Evolutionary conservation across 2,113 vertebrate genomes (phyloP).

Genomic region (Nettapus auritus): DNA sequence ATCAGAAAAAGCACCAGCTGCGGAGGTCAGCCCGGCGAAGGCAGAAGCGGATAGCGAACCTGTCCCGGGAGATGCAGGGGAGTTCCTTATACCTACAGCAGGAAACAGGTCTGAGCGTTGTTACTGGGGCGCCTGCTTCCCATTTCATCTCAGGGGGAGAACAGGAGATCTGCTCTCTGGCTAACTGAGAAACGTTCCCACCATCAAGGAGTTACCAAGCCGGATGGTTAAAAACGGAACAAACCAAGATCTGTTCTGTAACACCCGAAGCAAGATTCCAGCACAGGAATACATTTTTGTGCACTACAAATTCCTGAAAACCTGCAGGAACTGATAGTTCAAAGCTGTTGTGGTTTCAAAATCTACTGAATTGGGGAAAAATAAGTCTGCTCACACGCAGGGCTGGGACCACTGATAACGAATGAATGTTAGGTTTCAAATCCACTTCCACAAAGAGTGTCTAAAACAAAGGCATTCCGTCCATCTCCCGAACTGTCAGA

Average conservation of each 20-base stretch:
- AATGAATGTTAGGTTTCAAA: background rate
- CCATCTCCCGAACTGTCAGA: background rate
- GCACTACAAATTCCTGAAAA: background rate
- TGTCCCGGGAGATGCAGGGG: background rate
- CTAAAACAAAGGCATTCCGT: background rate
- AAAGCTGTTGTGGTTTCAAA: background rate
- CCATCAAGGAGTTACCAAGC: background rate
- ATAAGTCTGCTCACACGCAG: background rate
- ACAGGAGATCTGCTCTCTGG: background rate
- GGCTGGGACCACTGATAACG: background rate
- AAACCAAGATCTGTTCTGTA: background rate
- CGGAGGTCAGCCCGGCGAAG: background rate
- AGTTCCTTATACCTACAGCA: background rate
- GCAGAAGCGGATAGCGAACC: background rate
- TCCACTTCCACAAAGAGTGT: background rate
- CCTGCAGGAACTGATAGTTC: background rate
- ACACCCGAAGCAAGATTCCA: background rate
- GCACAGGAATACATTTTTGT: background rate
- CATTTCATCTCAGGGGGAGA: background rate
- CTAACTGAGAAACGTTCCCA: background rate
- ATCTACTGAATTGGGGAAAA: background rate
- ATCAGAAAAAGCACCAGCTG: background rate
- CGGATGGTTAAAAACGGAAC: background rate
- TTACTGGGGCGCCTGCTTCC: background rate
- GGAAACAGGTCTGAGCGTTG: accelerated